Percentiles rank a stretch among this genome's conserved stretches.
These are phyloP conservation scores for Craterocephalus amniculus DNA, from an alignment of 2,797 vertebrate species.

Conservation along the genomic window DNA sequence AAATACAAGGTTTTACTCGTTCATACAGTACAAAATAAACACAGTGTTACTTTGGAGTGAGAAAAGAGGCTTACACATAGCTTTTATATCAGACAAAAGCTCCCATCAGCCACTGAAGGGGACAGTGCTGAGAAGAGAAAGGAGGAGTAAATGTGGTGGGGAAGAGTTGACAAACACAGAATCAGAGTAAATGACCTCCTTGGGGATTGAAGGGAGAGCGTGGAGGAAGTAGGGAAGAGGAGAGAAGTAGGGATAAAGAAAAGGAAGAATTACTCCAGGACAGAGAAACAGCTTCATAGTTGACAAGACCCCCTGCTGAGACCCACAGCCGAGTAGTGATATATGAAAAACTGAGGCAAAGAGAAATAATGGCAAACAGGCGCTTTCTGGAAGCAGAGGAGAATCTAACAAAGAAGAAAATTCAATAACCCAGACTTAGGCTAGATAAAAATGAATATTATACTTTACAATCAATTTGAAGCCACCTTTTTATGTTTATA, in stretches of 20 bases:
- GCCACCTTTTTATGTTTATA: not conserved
- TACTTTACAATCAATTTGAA: not conserved
- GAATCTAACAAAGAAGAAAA: constrained; percentile 3
- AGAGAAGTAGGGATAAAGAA: constrained; percentile 26
- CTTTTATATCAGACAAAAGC: constrained; percentile 25
- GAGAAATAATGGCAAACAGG: constrained; percentile 31
- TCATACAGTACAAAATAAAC: constrained; percentile 33
- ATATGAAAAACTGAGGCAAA: constrained; percentile 39
- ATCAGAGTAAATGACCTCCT: constrained; percentile 50
- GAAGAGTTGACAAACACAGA: constrained; percentile 37
- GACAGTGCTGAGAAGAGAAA: constrained; percentile 8
- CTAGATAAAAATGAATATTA: not conserved
- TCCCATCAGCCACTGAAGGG: constrained; percentile 33
- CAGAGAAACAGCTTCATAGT: constrained; percentile 44
- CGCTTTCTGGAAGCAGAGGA: constrained; percentile 8
- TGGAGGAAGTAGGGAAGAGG: constrained; percentile 23
- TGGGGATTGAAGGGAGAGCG: constrained; percentile 22
- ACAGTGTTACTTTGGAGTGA: constrained; percentile 20
- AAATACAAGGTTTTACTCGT: not conserved
- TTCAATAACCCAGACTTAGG: not conserved
- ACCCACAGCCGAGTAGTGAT: constrained; percentile 28
- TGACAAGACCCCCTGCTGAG: constrained; percentile 53
- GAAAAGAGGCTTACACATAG: constrained; percentile 14
- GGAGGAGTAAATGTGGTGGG: not conserved
- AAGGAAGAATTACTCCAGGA: constrained; percentile 42